Percentiles rank a stretch among this genome's conserved stretches.
These are phyloP conservation scores for Porites australiensis DNA, from an alignment of 64 coral and sea anemone species.

Conservation along the genomic window DNA sequence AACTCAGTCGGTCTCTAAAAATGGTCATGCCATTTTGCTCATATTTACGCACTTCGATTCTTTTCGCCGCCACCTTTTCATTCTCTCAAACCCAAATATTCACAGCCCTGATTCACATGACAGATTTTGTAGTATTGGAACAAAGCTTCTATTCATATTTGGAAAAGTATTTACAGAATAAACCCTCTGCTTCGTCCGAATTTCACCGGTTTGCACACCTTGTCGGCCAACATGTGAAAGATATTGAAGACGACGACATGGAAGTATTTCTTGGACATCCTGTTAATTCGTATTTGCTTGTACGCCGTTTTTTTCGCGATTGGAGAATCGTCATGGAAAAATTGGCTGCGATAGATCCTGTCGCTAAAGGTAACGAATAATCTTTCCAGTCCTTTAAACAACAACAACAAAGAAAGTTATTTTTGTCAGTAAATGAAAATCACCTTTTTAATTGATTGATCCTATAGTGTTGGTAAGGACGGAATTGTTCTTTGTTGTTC, in stretches of 20 bases:
- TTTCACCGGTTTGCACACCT: background rate
- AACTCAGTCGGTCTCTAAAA: background rate
- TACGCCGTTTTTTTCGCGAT: conserved; percentile 42
- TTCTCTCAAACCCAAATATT: conserved; percentile 17
- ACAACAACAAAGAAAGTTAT: too few relatives aligned
- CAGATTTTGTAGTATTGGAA: conserved; percentile 39
- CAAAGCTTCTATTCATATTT: conserved; percentile 1
- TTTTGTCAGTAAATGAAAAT: too few relatives aligned
- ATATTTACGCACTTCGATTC: background rate
- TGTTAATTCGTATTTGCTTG: conserved; percentile 60
- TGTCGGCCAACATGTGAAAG: conserved; percentile 17
- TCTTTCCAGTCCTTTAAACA: too few relatives aligned
- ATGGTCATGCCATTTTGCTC: background rate
- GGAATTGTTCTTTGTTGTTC: too few relatives aligned
- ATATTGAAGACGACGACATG: conserved; percentile 28
- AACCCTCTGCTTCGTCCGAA: conserved; percentile 11
- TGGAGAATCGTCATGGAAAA: conserved; percentile 49
- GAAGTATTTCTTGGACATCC: conserved; percentile 72
- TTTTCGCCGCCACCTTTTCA: background rate
- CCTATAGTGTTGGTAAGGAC: too few relatives aligned
- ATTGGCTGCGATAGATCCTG: background rate
- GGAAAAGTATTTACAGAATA: conserved; percentile 32
- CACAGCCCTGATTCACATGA: conserved; percentile 63
- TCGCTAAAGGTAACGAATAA: background rate
- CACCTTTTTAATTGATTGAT: too few relatives aligned